These are phyloP conservation scores for Furcula furcula DNA, from an alignment of 2,888 invertebrate species.

Conservation along the genomic window DNA sequence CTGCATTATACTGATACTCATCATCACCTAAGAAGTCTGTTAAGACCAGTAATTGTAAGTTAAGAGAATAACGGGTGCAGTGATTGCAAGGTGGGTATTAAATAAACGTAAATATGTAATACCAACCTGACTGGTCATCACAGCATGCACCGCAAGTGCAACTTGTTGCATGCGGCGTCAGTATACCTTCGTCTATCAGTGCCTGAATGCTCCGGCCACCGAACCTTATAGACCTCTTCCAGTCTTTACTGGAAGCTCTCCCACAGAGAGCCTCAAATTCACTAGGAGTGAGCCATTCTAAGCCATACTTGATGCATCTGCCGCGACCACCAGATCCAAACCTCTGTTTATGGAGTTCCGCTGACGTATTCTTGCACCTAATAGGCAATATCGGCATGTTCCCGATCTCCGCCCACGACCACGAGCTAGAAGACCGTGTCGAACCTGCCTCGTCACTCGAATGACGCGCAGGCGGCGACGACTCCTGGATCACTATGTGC, in stretches of 20 bases:
- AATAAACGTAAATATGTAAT: too few relatives aligned
- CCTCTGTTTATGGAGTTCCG: conserved; percentile 93
- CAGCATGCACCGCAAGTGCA: conserved; percentile 98
- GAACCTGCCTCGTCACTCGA: conserved; percentile 39
- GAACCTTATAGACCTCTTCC: conserved; percentile 97
- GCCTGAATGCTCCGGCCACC: conserved; percentile 96
- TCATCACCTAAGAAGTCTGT: too few relatives aligned
- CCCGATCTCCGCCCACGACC: conserved; percentile 89
- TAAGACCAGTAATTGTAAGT: too few relatives aligned
- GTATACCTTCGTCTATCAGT: conserved; percentile 94
- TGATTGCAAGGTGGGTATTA: too few relatives aligned
- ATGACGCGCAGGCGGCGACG: conserved; percentile 57
- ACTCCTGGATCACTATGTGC: conserved; percentile 85
- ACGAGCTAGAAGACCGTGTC: conserved; percentile 27
- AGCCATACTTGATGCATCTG: conserved; percentile 92
- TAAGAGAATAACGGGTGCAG: too few relatives aligned
- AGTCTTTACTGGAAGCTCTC: conserved; percentile 97
- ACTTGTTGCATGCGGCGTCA: conserved; percentile 96
- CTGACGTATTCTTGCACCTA: conserved; percentile 95
- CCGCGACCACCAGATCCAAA: conserved; percentile 96
- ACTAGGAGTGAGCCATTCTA: conserved; percentile 95
- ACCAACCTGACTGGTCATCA: conserved; percentile 91
- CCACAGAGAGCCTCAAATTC: conserved; percentile 97
- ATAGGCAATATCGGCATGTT: conserved; percentile 87
- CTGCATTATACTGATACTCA: too few relatives aligned